These are phyloP conservation scores for Myotis davidii DNA, from an alignment of 2,113 vertebrate species.

Conservation along the genomic window DNA sequence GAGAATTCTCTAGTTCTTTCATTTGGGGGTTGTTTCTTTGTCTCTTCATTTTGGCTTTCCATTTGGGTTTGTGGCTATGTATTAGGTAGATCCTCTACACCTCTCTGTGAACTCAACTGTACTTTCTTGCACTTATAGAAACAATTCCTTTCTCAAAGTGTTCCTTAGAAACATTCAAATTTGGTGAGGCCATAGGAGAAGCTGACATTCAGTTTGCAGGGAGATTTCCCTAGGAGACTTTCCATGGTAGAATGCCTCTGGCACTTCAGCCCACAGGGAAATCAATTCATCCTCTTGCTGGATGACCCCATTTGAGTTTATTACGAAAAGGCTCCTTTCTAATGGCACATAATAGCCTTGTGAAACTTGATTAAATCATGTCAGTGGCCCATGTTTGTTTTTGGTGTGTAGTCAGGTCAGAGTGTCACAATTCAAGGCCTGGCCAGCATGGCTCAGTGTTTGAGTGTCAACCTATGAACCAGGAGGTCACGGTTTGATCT, in stretches of 20 bases:
- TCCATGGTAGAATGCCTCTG: constrained; percentile 92
- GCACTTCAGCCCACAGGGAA: constrained; percentile 89
- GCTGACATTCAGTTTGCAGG: constrained; percentile 91
- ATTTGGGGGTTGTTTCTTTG: too few relatives aligned
- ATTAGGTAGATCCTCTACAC: too few relatives aligned
- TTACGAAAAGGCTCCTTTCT: constrained; percentile 93
- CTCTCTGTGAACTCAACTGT: neutral
- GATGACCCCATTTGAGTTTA: constrained; percentile 90
- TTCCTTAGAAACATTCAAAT: constrained; percentile 90
- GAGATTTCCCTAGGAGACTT: constrained; percentile 92
- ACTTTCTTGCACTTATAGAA: constrained; percentile 40
- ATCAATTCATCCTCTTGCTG: constrained; percentile 91
- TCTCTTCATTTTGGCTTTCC: too few relatives aligned
- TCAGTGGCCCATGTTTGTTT: constrained; percentile 87
- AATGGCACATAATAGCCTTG: constrained; percentile 91
- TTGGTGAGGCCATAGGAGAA: constrained; percentile 93
- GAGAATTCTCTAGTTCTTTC: too few relatives aligned
- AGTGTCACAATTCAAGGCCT: constrained; percentile 88
- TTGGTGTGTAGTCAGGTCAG: constrained; percentile 90
- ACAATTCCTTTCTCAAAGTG: constrained; percentile 90
- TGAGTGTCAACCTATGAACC: too few relatives aligned
- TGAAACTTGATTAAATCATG: constrained; percentile 92
- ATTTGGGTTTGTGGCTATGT: too few relatives aligned
- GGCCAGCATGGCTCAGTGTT: too few relatives aligned
- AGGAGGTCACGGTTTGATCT: neutral